Base-by-base conservation (phyloP, 2,888 invertebrate species). In the Lomographa bimaculata region DNA sequence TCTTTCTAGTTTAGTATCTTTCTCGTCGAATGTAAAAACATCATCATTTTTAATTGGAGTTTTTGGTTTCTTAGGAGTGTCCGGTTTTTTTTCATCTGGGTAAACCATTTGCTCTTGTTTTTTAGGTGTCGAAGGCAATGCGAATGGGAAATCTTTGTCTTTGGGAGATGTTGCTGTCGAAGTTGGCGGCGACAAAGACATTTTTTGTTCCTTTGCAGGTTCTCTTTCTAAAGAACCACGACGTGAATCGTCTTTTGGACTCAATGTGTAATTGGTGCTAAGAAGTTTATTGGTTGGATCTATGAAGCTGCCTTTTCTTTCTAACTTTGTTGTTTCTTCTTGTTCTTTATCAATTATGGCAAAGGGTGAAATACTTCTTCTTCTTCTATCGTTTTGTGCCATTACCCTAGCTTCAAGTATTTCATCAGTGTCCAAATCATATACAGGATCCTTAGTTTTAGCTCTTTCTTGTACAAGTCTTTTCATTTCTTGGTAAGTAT, bases 291-390 rank as follows among this genome's bases (percentile, higher is more conserved):
- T 90, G 16, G 72, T 72, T 3, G 90, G 90, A 66, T 90, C 87
- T 17, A 84, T 79, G 46, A 90, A 90, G 54, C 89, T 90, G 35
- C 87, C 84, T 64, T 85, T 90, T 8, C 89, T 74, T 61, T 82
- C 70, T 19, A 90, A 61, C 36, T 53, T 59, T 35, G 38, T 52
- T 7, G 64, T 28, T 54, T 84, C 87, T 33, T 86, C 86, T 51
- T 81, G 84, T 39, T 85, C 84, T 60, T 80, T 84, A 7, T 82
- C 85, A 28, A 76, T 84, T 47, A 90, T 20, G 7, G 90, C 90
- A 62, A 90, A 90, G 3, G 90, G 90, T 24, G 90, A 90, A 60
- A 90, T 85, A 73, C 90, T 90, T 52, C 90, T 72, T 7, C 90
- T 74, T 48, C 90, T 72, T 54, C 89, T 76, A 60, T 89, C 89